Evolutionary conservation across 2,113 vertebrate species (phyloP).

Genomic region (Nanorana parkeri): DNA sequence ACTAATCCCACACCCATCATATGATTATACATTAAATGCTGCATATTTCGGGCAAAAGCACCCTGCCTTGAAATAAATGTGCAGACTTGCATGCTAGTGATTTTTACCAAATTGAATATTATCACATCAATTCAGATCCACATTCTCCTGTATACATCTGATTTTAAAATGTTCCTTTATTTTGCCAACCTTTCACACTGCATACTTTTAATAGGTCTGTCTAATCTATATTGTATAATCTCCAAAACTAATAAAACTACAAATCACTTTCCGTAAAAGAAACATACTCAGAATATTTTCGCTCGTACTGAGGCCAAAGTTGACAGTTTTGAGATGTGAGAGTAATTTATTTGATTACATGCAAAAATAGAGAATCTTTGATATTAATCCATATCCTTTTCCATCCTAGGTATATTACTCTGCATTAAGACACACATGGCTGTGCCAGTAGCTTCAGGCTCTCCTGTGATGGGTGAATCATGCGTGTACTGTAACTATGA

Average conservation of each 20-base stretch:
- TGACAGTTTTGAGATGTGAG: background rate
- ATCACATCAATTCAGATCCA: no score
- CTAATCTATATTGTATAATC: no score
- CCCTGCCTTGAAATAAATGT: no score
- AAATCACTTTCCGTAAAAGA: background rate
- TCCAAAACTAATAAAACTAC: background rate
- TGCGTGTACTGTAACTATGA: conserved; percentile 4
- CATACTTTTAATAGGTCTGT: no score
- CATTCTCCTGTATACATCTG: no score
- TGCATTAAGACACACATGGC: background rate
- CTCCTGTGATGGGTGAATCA: background rate
- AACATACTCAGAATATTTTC: background rate
- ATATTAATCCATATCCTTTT: conserved; percentile 6
- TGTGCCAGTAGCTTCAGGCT: conserved; percentile 22
- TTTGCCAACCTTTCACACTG: no score
- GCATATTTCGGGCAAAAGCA: no score
- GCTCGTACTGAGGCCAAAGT: background rate
- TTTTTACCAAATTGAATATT: no score
- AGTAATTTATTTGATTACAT: background rate
- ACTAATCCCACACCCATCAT: no score
- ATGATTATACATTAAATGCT: no score
- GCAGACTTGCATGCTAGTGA: no score
- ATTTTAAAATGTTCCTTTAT: no score
- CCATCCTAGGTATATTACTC: background rate
- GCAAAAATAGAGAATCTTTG: conserved; percentile 5